Evolutionary conservation across 2,797 vertebrate species (phyloP), one percentile per base, ranked within the genome.

Genomic region (Leptodactylus fallax): DNA sequence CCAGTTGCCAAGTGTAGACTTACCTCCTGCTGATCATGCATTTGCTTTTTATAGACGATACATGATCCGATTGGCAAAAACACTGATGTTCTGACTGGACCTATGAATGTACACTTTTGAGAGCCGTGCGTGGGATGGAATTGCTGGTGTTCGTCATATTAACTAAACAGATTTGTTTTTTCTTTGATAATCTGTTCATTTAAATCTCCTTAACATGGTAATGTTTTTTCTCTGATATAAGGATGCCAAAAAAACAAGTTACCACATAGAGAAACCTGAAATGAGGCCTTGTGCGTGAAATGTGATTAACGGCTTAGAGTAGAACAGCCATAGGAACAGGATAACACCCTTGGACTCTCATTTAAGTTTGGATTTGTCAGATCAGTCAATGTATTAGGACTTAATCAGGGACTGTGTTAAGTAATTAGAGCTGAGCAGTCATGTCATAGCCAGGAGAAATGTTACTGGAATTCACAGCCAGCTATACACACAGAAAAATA

Each of bases 301-400:
- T 91, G 65, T 94, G 94, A 96, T 96, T 95, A 95, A 95, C 95
- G 93, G 92, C 93, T 92, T 91, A 87, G 89, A 53, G 90, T 90
- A 89, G 71, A 89, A 91, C 74, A 86, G 74, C 74, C 49, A 53
- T 19, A 77, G 86, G 89, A 85, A 84, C 45, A 85, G 90, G 55
- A 72, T 83, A 93, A 92, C 51, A 81, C 8, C 85, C 87, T 85
- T 89, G 92, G 87, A 47, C 53, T 93, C 93, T 94, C 88, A 88
- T 90, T 91, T 87, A 88, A 91, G 93, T 90, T 90, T 89, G 91
- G 81, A 79, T 67, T 87, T 81, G 86, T 90, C 71, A 69, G 7
- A 90, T 89, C 86, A 90, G 91, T 91, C 90, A 88, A 76, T 77
- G 47, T 25, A 81, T 90, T 90, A 90, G 25, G 89, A 88, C 81